These are phyloP conservation scores for Actinia equina DNA, from an alignment of 64 coral and sea anemone genomes.

Conservation along the genomic window DNA sequence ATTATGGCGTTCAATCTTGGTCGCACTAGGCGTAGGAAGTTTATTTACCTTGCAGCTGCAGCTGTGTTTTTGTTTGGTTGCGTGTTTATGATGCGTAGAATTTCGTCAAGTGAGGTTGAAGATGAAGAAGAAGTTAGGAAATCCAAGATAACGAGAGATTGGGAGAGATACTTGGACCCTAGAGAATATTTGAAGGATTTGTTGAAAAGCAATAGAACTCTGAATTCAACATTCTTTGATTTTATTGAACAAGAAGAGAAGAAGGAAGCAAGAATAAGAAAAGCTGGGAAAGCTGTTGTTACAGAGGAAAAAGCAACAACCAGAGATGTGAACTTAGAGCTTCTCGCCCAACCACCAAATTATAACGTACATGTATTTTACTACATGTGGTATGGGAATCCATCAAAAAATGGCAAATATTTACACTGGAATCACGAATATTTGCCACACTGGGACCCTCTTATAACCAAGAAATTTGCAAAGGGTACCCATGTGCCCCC, in stretches of 20 bases:
- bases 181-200: not conserved
- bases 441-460: conserved; percentile 70
- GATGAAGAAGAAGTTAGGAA: not conserved
- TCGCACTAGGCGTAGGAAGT: conserved; percentile 3
- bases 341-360: conserved; percentile 34
- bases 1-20: not conserved
- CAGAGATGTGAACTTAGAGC: not conserved
- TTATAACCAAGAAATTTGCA: conserved; percentile 54
- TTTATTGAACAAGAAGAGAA: not conserved
- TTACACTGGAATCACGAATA: conserved; percentile 94
- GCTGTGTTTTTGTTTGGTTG: conserved; percentile 33
- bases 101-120: conserved; percentile 17
- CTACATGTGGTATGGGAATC: conserved; percentile 95
- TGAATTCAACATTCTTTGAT: not conserved
- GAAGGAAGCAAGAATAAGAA: not conserved
- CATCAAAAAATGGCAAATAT: conserved; percentile 69
- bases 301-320: not conserved
- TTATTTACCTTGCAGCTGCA: conserved; percentile 12
- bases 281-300: not conserved
- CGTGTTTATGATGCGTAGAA: conserved; percentile 10
- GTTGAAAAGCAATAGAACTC: not conserved
- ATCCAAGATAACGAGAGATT: not conserved
- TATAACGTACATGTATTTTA: conserved; percentile 96
- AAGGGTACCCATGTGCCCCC: conserved; percentile 67
- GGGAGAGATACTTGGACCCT: not conserved